These are phyloP conservation scores for Bos taurus DNA, from an alignment of 2,113 vertebrate genomes.

Conservation along the genomic window ARS-UCD2.0 NC_037329.1:133018501-133019000, in stretches of 20 bases:
- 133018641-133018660: not conserved
- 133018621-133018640: too few relatives aligned
- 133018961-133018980: not conserved
- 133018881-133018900: not conserved
- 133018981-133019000: not conserved
- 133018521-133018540: not conserved
- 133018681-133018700: not conserved
- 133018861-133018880: not conserved
- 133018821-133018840: not conserved
- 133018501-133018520: not conserved
- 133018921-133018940: not conserved
- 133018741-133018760: not conserved
- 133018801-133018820: too few relatives aligned
- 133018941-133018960: not conserved
- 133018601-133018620: not conserved
- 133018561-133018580: not conserved
- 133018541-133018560: not conserved
- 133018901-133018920: not conserved
- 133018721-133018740: not conserved
- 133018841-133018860: not conserved
- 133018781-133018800: not conserved
- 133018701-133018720: accelerated
- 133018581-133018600: not conserved
- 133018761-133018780: not conserved
- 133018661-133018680: not conserved